Percentiles rank a stretch among this genome's conserved stretches.
phyloP scores from a whole-genome alignment of 2,113 vertebrate species.

The Paramormyrops kingsleyae region DNA sequence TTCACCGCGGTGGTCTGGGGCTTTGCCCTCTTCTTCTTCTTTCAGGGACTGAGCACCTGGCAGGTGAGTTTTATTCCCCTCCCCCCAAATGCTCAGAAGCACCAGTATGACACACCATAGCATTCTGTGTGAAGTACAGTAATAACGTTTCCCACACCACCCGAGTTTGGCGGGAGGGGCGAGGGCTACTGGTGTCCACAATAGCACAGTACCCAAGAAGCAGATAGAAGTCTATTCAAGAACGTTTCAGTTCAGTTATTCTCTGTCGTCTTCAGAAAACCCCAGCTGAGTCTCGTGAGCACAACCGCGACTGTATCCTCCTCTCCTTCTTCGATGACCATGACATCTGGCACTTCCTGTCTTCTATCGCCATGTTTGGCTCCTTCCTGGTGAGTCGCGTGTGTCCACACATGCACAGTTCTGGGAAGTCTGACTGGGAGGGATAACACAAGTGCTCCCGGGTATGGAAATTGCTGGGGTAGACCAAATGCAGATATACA shows the following conservation, averaged over 20 bases:
- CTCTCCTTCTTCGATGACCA: constrained; percentile 94
- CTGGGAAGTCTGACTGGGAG: not conserved
- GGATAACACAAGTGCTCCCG: not conserved
- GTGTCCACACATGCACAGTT: not conserved
- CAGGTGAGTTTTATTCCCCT: constrained; percentile 65
- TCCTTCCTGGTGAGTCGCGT: constrained; percentile 80
- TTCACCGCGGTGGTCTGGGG: constrained; percentile 93
- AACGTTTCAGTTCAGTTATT: not conserved
- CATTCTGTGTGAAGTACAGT: not conserved
- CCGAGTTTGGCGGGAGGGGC: not conserved
- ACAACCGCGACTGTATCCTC: constrained; percentile 92
- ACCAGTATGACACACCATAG: not conserved
- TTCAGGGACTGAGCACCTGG: constrained; percentile 98
- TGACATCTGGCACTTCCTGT: constrained; percentile 97
- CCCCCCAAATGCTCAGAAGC: not conserved
- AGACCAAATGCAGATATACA: not conserved
- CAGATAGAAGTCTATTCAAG: not conserved
- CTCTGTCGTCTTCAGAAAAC: constrained; percentile 72
- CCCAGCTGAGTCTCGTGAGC: constrained; percentile 87
- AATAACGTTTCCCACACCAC: not conserved
- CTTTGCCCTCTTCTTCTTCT: constrained; percentile 95
- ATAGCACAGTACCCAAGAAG: not conserved
- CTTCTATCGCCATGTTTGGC: constrained; percentile 96
- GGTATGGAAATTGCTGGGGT: no score
- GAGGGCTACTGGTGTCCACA: not conserved